A percentile compares a stretch with the other conserved stretches of the same genome.
phyloP scores from a whole-genome alignment of 2,113 vertebrate genomes.

The Takifugu flavidus region DNA sequence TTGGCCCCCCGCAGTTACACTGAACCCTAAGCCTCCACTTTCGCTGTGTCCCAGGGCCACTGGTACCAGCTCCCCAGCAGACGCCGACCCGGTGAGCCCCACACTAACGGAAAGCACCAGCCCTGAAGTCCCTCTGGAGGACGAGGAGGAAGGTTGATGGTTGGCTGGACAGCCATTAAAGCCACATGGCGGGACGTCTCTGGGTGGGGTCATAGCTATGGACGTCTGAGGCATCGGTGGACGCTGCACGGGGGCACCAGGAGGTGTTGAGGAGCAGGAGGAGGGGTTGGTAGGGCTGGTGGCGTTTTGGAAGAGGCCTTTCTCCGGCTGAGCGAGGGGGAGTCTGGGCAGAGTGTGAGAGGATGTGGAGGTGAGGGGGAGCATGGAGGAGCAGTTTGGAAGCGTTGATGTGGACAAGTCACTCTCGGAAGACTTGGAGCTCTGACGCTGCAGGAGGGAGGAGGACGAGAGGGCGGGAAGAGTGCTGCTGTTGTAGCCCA shows the following conservation, averaged over 20 bases:
- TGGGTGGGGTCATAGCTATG: slow-evolving; percentile 18
- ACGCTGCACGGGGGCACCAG: slow-evolving; percentile 36
- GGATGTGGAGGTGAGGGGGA: slow-evolving; percentile 45
- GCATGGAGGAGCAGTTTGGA: slow-evolving; percentile 45
- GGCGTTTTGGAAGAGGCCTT: slow-evolving; percentile 30
- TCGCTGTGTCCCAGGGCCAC: slow-evolving; percentile 68
- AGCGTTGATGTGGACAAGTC: slow-evolving; percentile 65
- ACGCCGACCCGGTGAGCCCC: slow-evolving; percentile 9
- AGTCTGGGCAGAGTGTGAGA: slow-evolving; percentile 44
- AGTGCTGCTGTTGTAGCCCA: slow-evolving; percentile 71
- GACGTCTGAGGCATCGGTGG: slow-evolving; percentile 48
- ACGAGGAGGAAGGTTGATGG: slow-evolving; percentile 35
- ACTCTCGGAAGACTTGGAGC: slow-evolving; percentile 70
- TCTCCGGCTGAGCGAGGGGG: slow-evolving; percentile 52
- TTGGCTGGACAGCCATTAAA: slow-evolving; percentile 68
- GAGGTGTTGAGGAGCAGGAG: slow-evolving; percentile 27
- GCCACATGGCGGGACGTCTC: slow-evolving; percentile 61
- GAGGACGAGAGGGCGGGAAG: slow-evolving; percentile 57
- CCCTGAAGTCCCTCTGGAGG: slow-evolving; percentile 35
- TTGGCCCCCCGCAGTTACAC: slow-evolving; percentile 69
- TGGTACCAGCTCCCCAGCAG: slow-evolving; percentile 66
- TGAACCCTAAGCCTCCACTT: slow-evolving; percentile 70
- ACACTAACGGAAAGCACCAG: slow-evolving; percentile 26
- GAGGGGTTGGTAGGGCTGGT: slow-evolving; percentile 6
- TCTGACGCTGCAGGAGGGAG: slow-evolving; percentile 53